These are phyloP conservation scores for Andrena flavipes DNA, from an alignment of 2,888 invertebrate genomes.

Conservation along the genomic window DNA sequence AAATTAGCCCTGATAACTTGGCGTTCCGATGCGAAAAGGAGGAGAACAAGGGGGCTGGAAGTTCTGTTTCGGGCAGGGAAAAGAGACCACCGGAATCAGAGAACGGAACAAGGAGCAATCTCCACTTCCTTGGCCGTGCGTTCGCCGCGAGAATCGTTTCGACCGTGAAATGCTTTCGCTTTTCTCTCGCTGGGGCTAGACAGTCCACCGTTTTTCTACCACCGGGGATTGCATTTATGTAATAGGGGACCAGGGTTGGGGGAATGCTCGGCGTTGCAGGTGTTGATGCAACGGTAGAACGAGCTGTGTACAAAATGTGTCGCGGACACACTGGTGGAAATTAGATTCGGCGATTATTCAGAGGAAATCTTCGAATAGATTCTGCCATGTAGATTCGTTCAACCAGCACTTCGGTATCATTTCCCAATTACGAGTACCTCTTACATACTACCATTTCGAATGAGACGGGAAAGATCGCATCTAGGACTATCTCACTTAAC, in stretches of 20 bases:
- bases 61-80: constrained; percentile 8
- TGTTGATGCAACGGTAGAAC: too few species aligned
- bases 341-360: too few species aligned
- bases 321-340: too few species aligned
- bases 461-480: too few species aligned
- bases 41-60: constrained; percentile 14
- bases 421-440: too few species aligned
- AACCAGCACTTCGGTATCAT: too few species aligned
- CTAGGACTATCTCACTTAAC: too few species aligned
- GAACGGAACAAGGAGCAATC: constrained; percentile 58
- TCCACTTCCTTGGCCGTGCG: constrained; percentile 40
- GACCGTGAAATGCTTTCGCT: constrained; percentile 42
- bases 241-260: neutral
- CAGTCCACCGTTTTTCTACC: neutral
- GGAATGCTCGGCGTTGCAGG: neutral
- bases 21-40: constrained; percentile 68
- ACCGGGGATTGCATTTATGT: neutral
- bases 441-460: too few species aligned
- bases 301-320: neutral
- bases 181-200: constrained; percentile 12
- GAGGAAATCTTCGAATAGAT: too few species aligned
- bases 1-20: constrained; percentile 80
- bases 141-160: constrained; percentile 42
- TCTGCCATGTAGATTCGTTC: too few species aligned
- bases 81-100: constrained; percentile 49